These are phyloP conservation scores for Papilio aristodemus DNA, from an alignment of 1,140 invertebrate species.

Conservation along the genomic window DNA sequence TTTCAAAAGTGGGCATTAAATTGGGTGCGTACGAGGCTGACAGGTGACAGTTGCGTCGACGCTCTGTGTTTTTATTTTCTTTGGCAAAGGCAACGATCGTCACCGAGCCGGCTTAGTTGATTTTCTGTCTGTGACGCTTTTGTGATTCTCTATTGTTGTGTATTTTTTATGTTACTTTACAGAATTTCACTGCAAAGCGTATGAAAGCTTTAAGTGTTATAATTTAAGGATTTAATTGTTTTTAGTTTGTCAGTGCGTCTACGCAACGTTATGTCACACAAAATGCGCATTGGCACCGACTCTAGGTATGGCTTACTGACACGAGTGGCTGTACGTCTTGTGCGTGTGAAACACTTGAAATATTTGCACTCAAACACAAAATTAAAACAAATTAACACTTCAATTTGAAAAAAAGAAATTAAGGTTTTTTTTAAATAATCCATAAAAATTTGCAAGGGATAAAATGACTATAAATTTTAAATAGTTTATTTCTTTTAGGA, in stretches of 20 bases:
- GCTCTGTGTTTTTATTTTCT: constrained; percentile 61
- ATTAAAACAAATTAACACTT: background rate
- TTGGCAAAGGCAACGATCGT: constrained; percentile 34
- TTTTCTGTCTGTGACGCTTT: constrained; percentile 41
- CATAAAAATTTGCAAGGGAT: no score
- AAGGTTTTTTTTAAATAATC: no score
- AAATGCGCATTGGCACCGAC: constrained; percentile 56
- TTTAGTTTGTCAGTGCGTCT: constrained; percentile 65
- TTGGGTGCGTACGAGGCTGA: constrained; percentile 74
- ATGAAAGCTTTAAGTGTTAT: constrained; percentile 29
- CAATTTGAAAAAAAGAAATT: background rate
- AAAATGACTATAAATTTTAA: no score
- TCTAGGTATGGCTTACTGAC: constrained; percentile 65
- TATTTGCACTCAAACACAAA: constrained; percentile 41
- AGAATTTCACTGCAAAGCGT: constrained; percentile 28
- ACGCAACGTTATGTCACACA: constrained; percentile 66
- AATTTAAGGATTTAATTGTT: constrained; percentile 40
- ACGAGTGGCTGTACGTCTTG: constrained; percentile 57
- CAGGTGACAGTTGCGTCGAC: constrained; percentile 75
- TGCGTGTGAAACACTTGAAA: constrained; percentile 53
- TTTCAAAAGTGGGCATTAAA: constrained; percentile 78
- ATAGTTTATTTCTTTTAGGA: background rate
- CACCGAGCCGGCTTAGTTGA: constrained; percentile 37
- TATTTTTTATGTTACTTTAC: constrained; percentile 22
- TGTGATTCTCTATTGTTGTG: constrained; percentile 35